These are phyloP conservation scores for Clarias gariepinus DNA, from an alignment of 2,113 vertebrate genomes.

Conservation along the genomic window DNA sequence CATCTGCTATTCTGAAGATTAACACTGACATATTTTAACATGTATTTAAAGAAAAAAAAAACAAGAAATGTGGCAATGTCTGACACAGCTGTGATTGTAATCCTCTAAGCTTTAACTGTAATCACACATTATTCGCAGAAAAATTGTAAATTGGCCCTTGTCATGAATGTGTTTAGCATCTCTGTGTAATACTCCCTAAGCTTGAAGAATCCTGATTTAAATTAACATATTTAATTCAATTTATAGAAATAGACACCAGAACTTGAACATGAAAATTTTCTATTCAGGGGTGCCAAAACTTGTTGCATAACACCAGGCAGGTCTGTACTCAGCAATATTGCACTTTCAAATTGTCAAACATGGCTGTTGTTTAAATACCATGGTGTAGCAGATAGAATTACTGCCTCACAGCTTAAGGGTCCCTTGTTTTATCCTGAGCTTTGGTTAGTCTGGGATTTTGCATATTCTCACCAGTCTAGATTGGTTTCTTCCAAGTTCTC, in stretches of 20 bases:
- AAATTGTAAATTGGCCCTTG: not conserved
- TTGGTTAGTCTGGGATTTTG: no score
- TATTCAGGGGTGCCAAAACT: no score
- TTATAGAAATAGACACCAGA: not conserved
- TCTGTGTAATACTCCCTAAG: not conserved
- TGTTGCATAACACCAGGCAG: no score
- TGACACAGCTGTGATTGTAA: not conserved
- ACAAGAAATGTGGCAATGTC: not conserved
- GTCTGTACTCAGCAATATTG: no score
- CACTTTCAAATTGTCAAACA: no score
- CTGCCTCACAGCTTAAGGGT: no score
- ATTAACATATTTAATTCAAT: not conserved
- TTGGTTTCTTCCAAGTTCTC: no score
- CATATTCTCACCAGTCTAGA: no score
- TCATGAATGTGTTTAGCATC: not conserved
- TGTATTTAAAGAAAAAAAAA: not conserved
- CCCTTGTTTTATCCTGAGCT: no score
- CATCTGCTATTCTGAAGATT: not conserved
- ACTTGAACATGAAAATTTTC: no score
- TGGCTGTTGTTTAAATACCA: no score
- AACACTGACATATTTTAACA: not conserved
- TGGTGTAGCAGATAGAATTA: no score
- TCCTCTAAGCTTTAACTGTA: not conserved
- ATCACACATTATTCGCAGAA: not conserved
- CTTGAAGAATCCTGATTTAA: not conserved